phyloP scores from a whole-genome alignment of 2,113 vertebrate genomes.

The Sakesphorus luctuosus region DNA sequence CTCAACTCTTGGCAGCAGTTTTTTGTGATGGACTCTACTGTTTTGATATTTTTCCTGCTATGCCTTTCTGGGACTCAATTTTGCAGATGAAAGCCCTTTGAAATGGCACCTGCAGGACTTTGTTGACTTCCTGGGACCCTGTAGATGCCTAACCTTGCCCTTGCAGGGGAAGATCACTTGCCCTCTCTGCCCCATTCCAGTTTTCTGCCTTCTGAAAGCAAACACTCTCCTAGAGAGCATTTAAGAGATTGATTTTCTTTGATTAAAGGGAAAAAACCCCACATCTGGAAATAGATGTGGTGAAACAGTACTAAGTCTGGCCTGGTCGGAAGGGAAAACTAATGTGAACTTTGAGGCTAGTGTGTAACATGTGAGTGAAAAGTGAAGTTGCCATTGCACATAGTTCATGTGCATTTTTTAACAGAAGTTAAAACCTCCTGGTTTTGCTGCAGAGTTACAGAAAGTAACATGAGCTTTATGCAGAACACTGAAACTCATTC shows the following conservation, averaged over 20 bases:
- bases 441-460: fast-evolving
- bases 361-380: fast-evolving
- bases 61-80: background rate
- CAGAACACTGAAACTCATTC: background rate
- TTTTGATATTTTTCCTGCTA: background rate
- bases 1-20: background rate
- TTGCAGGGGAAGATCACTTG: background rate
- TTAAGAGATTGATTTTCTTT: fast-evolving
- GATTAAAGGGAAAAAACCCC: fast-evolving
- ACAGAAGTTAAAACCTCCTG: background rate
- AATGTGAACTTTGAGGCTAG: background rate
- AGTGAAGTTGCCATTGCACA: background rate
- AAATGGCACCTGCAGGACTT: background rate
- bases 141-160: background rate
- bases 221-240: background rate
- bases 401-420: background rate
- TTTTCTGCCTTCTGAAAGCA: background rate
- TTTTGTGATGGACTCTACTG: background rate
- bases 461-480: background rate
- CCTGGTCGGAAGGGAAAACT: background rate
- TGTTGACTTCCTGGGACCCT: background rate
- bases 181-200: background rate
- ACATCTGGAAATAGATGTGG: background rate
- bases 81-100: background rate
- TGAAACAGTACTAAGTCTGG: background rate